Evolutionary conservation across 2,888 invertebrate species (phyloP), one percentile per base, ranked within the genome.

Genomic region (Crossocerus cetratus): DNA sequence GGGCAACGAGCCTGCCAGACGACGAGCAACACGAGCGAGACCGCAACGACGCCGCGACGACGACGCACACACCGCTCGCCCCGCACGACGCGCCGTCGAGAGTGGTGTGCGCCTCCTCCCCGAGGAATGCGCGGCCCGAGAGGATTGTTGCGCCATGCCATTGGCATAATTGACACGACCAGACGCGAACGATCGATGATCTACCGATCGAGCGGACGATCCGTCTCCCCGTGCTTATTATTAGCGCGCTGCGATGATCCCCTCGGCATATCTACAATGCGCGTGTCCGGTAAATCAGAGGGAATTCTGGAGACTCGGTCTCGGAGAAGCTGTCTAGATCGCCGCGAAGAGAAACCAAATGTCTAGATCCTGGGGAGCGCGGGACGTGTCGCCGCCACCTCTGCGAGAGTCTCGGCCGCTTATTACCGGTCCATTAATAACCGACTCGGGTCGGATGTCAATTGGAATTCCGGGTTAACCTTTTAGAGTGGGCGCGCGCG

Each of bases 1-100:
- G 62, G 76, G 70, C 71, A 79, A 75, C 68, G 65, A 77, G 77
- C 60, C 68, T 76, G 76, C 72, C 75, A 76, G 72, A 80, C 73
- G 68, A 65, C 56, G 32, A 32, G 32, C 32, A 32, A 32, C 32
- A 32, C 32, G 32, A 32, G 32, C 59, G 69, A 65, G 45, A 18
- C 59, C 32, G 49, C 65, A 18, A 70, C 49, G 16, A 69, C 54
- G 20, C 54, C n/a, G n/a, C n/a, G 60, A 59, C 44, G 23, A 60
- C 60, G 21, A 23, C 32, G 18, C n/a, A 11, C n/a, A 58, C 20
- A 16, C 11, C 43, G 58, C 16, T 18, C 43, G 20, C 8, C 43
- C 42, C 16, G 11, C 18, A 57, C 57, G 57, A 32, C 14, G 14
- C 23, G n/a, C 20, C 14, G 22, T 23, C 22, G 14, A 32, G n/a